These are phyloP conservation scores for Spodoptera picta DNA, from an alignment of 2,888 invertebrate genomes.

Conservation along the genomic window DNA sequence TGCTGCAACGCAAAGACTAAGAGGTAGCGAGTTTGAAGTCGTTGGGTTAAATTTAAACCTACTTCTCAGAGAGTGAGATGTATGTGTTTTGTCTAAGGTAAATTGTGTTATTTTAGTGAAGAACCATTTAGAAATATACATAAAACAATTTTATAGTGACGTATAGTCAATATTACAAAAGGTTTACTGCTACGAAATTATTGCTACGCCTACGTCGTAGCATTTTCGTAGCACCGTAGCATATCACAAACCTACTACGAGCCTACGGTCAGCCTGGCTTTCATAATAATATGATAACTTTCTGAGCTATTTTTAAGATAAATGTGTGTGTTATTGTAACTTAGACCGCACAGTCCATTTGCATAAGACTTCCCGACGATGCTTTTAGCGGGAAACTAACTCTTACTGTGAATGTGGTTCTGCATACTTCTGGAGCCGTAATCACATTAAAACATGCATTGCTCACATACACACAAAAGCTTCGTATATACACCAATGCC, in stretches of 20 bases:
- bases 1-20: neutral
- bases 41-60: no score
- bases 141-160: no score
- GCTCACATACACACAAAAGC: conserved; percentile 21
- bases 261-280: no score
- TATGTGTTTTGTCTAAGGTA: no score
- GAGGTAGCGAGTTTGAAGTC: neutral
- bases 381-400: conserved; percentile 55
- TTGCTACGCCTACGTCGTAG: neutral
- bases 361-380: conserved; percentile 49
- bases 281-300: no score
- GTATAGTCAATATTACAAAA: no score
- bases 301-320: neutral
- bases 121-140: no score
- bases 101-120: no score
- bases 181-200: no score
- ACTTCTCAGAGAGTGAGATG: no score
- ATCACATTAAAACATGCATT: conserved; percentile 40
- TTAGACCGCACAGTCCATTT: conserved; percentile 47
- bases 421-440: conserved; percentile 30
- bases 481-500: neutral
- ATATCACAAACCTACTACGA: neutral
- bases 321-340: conserved; percentile 27
- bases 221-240: conserved; percentile 11
- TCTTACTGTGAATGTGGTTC: conserved; percentile 31